A percentile compares a stretch with the other conserved stretches of the same genome.
Evolutionary conservation across 35 echinoderm and acorn worm species (phyloP).

Genomic region (Lytechinus variegatus): DNA sequence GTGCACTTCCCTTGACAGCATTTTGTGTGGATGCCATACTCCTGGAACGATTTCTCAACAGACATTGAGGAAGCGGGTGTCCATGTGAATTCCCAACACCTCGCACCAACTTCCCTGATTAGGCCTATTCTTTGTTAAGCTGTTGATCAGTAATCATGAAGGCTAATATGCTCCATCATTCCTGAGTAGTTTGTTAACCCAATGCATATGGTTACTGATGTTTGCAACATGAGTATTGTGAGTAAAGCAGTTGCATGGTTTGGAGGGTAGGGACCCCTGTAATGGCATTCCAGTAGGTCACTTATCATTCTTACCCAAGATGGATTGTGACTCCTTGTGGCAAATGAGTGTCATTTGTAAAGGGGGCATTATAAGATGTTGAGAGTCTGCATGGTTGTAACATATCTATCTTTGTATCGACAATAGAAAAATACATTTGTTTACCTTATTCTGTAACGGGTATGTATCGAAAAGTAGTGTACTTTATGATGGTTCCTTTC

Average conservation of each 20-base stretch:
- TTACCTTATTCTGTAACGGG: too few species aligned
- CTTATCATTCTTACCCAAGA: background rate
- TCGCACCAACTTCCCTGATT: background rate
- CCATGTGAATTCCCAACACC: background rate
- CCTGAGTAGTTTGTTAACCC: background rate
- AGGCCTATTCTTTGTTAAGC: background rate
- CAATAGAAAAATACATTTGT: too few species aligned
- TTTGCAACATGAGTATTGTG: background rate
- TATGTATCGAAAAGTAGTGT: too few species aligned
- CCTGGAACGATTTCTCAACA: background rate
- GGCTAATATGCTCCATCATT: background rate
- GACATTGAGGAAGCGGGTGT: background rate
- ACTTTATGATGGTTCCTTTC: too few species aligned
- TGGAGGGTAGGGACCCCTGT: slow-evolving; percentile 2
- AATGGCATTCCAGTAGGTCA: background rate
- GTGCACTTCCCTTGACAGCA: background rate
- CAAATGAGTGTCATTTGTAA: background rate
- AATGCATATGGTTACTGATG: background rate
- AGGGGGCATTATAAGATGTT: too few species aligned
- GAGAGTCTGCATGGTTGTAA: too few species aligned
- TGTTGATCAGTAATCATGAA: background rate
- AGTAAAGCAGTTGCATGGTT: background rate
- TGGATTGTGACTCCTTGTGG: background rate
- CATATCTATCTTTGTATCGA: too few species aligned
- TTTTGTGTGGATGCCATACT: background rate